phyloP scores from a whole-genome alignment of 2,797 vertebrate genomes.

The Hyperoplus immaculatus region DNA sequence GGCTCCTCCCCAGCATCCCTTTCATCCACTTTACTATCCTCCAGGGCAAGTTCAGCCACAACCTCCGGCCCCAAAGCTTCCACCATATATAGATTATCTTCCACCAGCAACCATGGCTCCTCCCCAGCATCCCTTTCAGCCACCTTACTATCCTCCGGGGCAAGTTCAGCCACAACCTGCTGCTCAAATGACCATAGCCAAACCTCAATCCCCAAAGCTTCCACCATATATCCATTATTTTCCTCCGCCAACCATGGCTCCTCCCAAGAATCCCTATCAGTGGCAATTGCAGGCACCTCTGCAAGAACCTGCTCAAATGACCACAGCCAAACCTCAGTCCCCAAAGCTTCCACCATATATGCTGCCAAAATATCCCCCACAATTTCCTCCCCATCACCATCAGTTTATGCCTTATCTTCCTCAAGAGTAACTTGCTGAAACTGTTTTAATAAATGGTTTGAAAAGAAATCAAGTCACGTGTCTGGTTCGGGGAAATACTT shows the following conservation, averaged over 20 bases:
- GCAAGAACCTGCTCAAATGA: background rate
- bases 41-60: too few species aligned
- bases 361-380: background rate
- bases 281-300: too few species aligned
- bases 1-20: too few species aligned
- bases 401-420: background rate
- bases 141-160: too few species aligned
- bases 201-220: background rate
- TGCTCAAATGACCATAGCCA: background rate
- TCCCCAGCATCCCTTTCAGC: background rate
- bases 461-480: background rate
- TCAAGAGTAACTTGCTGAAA: background rate
- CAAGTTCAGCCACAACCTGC: too few species aligned
- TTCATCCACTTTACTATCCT: too few species aligned
- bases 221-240: background rate
- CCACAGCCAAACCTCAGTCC: background rate
- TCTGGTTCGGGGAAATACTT: background rate
- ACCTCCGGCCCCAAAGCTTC: too few species aligned
- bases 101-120: too few species aligned
- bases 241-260: too few species aligned
- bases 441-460: conserved; percentile 46
- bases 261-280: too few species aligned
- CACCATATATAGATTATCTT: too few species aligned
- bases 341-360: background rate
- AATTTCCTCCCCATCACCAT: background rate